phyloP scores from a whole-genome alignment of 2,888 invertebrate genomes.

The Agriopis leucophaearia region DNA sequence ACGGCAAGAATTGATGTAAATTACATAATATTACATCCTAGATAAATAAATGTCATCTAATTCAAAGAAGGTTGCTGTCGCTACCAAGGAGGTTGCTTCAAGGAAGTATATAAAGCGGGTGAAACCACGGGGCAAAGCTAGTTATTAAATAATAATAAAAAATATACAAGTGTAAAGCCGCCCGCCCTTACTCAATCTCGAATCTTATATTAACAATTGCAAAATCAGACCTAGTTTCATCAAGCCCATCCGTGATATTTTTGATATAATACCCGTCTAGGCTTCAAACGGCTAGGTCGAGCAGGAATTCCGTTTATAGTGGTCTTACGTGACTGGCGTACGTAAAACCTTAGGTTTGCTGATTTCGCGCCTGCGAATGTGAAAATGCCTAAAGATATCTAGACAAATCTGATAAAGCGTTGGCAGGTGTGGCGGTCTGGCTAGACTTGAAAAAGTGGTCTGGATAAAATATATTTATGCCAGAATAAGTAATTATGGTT shows the following conservation, averaged over 20 bases:
- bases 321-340: constrained; percentile 52
- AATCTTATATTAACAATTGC: not conserved
- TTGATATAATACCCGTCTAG: constrained; percentile 58
- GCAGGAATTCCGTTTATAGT: constrained; percentile 43
- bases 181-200: too few relatives aligned
- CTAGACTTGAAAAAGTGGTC: not conserved
- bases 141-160: too few relatives aligned
- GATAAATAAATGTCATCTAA: too few relatives aligned
- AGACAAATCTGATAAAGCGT: not conserved
- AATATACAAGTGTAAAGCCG: not conserved
- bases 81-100: too few relatives aligned
- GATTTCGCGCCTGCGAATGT: constrained; percentile 24
- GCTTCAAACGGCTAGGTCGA: constrained; percentile 40
- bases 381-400: constrained; percentile 13
- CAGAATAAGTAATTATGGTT: not conserved
- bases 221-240: not conserved
- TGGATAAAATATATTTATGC: constrained; percentile 8
- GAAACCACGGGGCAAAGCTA: too few relatives aligned
- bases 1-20: too few relatives aligned
- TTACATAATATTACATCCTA: too few relatives aligned
- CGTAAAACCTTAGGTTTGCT: constrained; percentile 13
- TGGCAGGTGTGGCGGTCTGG: constrained; percentile 15
- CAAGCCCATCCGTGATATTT: constrained; percentile 46
- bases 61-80: too few relatives aligned
- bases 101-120: too few relatives aligned